Base-by-base conservation (phyloP, 2,113 vertebrate species). In the Poeciliopsis retropinna region DNA sequence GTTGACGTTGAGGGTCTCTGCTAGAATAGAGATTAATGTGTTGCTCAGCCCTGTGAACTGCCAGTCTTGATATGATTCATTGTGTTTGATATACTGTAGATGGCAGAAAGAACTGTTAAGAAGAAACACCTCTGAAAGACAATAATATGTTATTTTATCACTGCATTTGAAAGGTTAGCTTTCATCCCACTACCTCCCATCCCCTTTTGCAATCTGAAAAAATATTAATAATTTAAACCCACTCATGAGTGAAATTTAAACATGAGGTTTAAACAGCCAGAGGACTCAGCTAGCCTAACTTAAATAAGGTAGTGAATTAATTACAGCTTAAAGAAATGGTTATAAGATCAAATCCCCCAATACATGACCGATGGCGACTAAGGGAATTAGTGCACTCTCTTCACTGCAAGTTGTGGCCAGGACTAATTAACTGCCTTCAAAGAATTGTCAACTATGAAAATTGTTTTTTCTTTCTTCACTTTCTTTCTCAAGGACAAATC, bases 281-380 rank as follows among this genome's bases (percentile, higher is more conserved):
- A 79, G 15, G 70, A 70, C 76, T 27, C 57, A 68, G 29, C 81
- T 81, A 76, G 72, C 37, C 34, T 67, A 62, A 82, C 80, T 85
- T 85, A 60, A 71, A 61, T 32, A 71, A 64, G 61, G 25, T 37
- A 60, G 61, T 17, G 80, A 84, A 90, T 89, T 88, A 89, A 91
- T 91, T 88, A 89, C 72, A 89, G 80, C 67, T 79, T 78, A 88
- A 89, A 84, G 81, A 87, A 85, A 90, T 79, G 77, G 82, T 80
- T 81, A 90, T 81, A 80, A 81, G 83, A 87, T 90, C 80, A 89
- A 87, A 83, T 90, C 86, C 86, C 85, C 64, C 29, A 85, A 65
- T 75, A 68, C 71, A 70, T 76, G 86, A 84, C 87, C 57, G 1
- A 27, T 60, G 44, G 72, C 87, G 82, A 47, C 60, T 60, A 79